phyloP scores from a whole-genome alignment of 2,888 invertebrate species.

The Plemyria rubiginata region DNA sequence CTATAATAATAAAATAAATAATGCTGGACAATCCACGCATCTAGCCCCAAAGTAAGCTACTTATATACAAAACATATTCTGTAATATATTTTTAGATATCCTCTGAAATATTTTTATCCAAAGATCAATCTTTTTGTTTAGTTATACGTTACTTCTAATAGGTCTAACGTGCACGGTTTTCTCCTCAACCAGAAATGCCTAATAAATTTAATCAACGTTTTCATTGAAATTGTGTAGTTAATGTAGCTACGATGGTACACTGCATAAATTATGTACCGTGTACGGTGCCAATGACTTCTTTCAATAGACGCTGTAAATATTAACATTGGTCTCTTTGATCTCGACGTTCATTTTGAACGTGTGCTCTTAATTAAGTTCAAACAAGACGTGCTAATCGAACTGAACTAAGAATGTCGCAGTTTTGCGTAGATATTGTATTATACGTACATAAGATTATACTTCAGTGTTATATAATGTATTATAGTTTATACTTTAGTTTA shows the following conservation, averaged over 20 bases:
- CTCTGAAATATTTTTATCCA: too few relatives aligned
- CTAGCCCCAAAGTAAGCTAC: too few relatives aligned
- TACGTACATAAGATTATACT: neutral
- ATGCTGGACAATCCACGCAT: too few relatives aligned
- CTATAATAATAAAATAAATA: too few relatives aligned
- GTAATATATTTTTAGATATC: too few relatives aligned
- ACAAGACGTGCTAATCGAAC: constrained; percentile 74
- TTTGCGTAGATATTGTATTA: neutral
- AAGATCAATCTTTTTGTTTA: too few relatives aligned
- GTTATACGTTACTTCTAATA: too few relatives aligned
- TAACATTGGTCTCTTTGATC: constrained; percentile 77
- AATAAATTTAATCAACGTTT: neutral
- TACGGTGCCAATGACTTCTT: constrained; percentile 75
- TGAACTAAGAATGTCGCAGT: constrained; percentile 41
- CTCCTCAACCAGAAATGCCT: too few relatives aligned
- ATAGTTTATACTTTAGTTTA: neutral
- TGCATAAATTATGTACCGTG: constrained; percentile 8
- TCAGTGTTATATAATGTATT: neutral
- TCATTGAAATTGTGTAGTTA: neutral
- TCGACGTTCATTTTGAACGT: constrained; percentile 74
- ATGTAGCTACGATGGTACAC: too few relatives aligned
- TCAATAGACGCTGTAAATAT: constrained; percentile 77
- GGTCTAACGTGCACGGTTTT: too few relatives aligned
- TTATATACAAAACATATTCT: too few relatives aligned
- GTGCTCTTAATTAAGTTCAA: constrained; percentile 82